These are phyloP conservation scores for Andrena fulva DNA, from an alignment of 2,888 invertebrate genomes.

Conservation along the genomic window DNA sequence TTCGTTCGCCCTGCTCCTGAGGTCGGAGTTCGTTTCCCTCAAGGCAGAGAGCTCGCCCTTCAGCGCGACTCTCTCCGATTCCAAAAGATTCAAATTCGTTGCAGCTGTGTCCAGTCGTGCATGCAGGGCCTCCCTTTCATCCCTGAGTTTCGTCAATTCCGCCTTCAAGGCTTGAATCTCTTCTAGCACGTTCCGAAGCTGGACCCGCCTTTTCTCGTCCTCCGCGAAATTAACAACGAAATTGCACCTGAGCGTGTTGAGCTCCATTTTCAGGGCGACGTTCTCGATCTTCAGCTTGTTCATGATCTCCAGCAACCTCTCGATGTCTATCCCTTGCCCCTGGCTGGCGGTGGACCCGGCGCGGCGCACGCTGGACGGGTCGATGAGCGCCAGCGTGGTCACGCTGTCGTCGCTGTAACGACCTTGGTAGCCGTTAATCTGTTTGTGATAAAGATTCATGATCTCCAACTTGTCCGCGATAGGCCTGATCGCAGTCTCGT, in stretches of 20 bases:
- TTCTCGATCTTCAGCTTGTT: slow-evolving; percentile 49
- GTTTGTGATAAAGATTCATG: slow-evolving; percentile 38
- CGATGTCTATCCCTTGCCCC: not conserved
- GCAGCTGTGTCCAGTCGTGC: slow-evolving; percentile 54
- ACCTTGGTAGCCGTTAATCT: slow-evolving; percentile 14
- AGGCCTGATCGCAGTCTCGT: slow-evolving; percentile 1
- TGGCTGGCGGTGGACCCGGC: not conserved
- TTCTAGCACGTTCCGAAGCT: slow-evolving; percentile 44
- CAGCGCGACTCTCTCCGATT: slow-evolving; percentile 67
- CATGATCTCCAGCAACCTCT: slow-evolving; percentile 17
- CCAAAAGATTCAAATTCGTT: slow-evolving; percentile 56
- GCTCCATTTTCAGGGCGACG: slow-evolving; percentile 48
- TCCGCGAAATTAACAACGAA: slow-evolving; percentile 44
- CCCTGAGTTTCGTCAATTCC: slow-evolving; percentile 67
- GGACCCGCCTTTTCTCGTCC: slow-evolving; percentile 36
- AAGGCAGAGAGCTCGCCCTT: slow-evolving; percentile 70
- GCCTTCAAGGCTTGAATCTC: slow-evolving; percentile 69
- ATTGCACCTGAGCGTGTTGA: slow-evolving; percentile 51
- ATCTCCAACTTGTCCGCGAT: slow-evolving; percentile 29
- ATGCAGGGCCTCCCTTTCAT: slow-evolving; percentile 61
- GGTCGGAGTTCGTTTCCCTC: slow-evolving; percentile 58
- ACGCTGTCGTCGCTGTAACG: not conserved
- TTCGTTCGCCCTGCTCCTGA: slow-evolving; percentile 47
- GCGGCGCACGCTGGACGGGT: not conserved
- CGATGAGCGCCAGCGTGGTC: not conserved